These are phyloP conservation scores for Doris montereyensis DNA, from an alignment of 2,888 invertebrate genomes.

Conservation along the genomic window DNA sequence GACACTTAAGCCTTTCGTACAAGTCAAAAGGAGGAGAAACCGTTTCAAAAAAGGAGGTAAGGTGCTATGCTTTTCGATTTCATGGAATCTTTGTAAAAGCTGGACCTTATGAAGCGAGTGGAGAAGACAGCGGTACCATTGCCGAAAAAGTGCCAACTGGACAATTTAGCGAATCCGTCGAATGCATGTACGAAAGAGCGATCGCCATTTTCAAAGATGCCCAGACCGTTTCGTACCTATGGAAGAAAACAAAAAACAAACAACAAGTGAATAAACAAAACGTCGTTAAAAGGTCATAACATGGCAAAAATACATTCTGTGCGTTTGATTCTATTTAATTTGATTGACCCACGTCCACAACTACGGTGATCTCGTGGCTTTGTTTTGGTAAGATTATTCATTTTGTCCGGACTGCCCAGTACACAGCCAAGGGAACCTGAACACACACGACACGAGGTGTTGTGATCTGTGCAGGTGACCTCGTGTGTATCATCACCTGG, in stretches of 20 bases:
- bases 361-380: too few relatives aligned
- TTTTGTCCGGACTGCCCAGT: too few relatives aligned
- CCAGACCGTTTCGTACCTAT: conserved; percentile 64
- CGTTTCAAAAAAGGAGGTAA: conserved; percentile 62
- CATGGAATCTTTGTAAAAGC: conserved; percentile 58
- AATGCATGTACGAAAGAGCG: conserved; percentile 57
- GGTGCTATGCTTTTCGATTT: conserved; percentile 56
- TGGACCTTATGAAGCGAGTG: conserved; percentile 57
- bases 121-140: conserved; percentile 54
- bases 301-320: too few relatives aligned
- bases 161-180: conserved; percentile 63
- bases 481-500: too few relatives aligned
- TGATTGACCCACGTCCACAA: too few relatives aligned
- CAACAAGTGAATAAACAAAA: too few relatives aligned
- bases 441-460: too few relatives aligned
- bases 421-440: too few relatives aligned
- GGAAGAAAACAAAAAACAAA: not conserved
- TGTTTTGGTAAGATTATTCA: too few relatives aligned
- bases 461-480: too few relatives aligned
- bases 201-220: conserved; percentile 58
- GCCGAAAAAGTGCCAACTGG: conserved; percentile 57
- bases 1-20: conserved; percentile 52
- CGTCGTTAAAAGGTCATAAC: too few relatives aligned
- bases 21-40: conserved; percentile 59
- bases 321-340: too few relatives aligned